These are phyloP conservation scores for Chiloscyllium plagiosum DNA, from an alignment of 2,113 vertebrate genomes.

Conservation along the genomic window DNA sequence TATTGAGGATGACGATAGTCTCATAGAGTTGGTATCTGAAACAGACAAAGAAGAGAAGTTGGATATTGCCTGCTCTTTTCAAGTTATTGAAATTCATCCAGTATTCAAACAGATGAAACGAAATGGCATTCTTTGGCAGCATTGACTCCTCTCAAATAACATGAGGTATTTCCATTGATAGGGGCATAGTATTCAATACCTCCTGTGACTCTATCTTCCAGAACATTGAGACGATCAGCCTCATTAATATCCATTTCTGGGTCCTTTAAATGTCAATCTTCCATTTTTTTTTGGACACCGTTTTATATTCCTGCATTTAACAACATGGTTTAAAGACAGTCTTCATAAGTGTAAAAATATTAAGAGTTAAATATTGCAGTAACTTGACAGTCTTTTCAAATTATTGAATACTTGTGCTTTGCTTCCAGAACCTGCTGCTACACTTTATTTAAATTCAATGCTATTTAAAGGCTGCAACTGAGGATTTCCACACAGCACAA, in stretches of 20 bases:
- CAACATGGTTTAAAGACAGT: not conserved
- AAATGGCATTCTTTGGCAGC: not conserved
- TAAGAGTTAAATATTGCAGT: not conserved
- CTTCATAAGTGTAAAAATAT: not conserved
- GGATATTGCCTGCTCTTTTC: not conserved
- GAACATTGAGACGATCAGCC: not conserved
- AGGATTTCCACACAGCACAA: not conserved
- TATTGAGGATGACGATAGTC: not conserved
- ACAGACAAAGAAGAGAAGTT: not conserved
- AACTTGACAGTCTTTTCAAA: not conserved
- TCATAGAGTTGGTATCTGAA: not conserved
- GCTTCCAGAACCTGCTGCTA: not conserved
- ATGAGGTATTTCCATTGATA: not conserved
- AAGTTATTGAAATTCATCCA: not conserved
- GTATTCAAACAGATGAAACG: not conserved
- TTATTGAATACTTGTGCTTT: not conserved
- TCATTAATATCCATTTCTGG: not conserved
- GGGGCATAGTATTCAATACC: not conserved
- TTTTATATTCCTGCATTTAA: not conserved
- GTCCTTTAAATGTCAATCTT: not conserved
- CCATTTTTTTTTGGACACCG: not conserved
- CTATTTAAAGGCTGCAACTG: not conserved
- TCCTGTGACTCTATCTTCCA: not conserved
- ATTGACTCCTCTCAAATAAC: not conserved
- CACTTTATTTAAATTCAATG: not conserved